Percentiles rank a stretch among this genome's conserved stretches.
Evolutionary conservation across 2,113 vertebrate genomes (phyloP).

Genomic region (Oxyruncus cristatus): DNA sequence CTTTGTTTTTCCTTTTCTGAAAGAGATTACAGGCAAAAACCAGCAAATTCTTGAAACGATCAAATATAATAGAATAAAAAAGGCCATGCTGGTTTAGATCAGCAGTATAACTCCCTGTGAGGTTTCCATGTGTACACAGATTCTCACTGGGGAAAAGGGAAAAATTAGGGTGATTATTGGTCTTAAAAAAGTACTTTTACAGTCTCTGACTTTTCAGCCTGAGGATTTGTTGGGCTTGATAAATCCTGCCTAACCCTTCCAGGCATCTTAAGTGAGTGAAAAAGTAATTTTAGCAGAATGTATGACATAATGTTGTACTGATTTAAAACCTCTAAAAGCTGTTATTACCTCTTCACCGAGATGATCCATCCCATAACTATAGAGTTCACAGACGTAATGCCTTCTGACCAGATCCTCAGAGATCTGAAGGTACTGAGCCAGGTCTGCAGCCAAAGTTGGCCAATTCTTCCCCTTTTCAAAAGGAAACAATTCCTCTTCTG

Average conservation of each 20-base stretch:
- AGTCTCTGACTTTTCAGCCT: background rate
- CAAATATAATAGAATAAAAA: background rate
- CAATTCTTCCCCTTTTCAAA: slow-evolving; percentile 80
- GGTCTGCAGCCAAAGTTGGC: slow-evolving; percentile 83
- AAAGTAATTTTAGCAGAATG: background rate
- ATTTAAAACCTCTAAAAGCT: background rate
- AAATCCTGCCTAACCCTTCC: background rate
- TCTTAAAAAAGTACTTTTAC: background rate
- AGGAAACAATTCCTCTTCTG: slow-evolving; percentile 22
- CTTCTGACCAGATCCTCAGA: slow-evolving; percentile 84
- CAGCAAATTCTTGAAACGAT: background rate
- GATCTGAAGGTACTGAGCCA: slow-evolving; percentile 88
- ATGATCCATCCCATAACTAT: slow-evolving; percentile 89
- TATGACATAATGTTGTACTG: background rate
- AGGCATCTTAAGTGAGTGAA: background rate
- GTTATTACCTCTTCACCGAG: slow-evolving; percentile 87
- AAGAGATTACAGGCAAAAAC: background rate
- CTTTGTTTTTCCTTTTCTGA: background rate
- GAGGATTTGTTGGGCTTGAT: background rate
- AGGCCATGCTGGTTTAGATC: background rate
- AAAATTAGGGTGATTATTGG: background rate
- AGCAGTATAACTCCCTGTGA: background rate
- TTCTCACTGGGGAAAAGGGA: background rate
- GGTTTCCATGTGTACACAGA: background rate
- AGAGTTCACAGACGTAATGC: slow-evolving; percentile 92